Base-by-base conservation (phyloP, 2,113 vertebrate genomes). In the Brachirus orientalis region DNA sequence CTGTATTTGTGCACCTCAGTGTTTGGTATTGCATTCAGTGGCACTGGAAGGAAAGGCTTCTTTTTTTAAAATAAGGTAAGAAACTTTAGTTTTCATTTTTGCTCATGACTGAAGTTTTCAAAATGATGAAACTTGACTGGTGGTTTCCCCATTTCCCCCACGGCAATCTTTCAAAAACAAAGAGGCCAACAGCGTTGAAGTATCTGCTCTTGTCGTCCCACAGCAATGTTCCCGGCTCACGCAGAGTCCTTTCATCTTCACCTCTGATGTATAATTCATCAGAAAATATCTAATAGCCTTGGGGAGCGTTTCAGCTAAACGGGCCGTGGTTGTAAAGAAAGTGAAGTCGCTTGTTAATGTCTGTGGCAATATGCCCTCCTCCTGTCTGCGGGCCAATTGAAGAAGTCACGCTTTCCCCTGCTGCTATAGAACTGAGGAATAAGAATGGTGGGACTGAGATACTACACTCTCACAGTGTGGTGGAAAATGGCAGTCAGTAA, bases 231-330 rank as follows among this genome's bases (percentile, higher is more conserved):
- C 82, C 82, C 83, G 83, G 84, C 88, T 80, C 83, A 72, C 70
- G 56, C 84, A 38, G 83, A 61, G 57, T 35, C 37, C 85, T 92
- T 91, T 91, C 90, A 91, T 91, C 89, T 89, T 47, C 62, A 8
- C 60, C 85, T 89, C 85, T 89, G 86, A 91, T 91, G 88, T 88
- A 91, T 91, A 91, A 92, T 92, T 92, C 90, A 91, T 92, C 84
- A 53, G 79, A 72, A 88, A 85, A 90, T 89, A 91, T 88, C 84
- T 86, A 75, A 79, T 62, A 72, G 85, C 89, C 82, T 87, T 50
- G 82, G 89, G 89, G 89, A 88, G 83, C 75, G 63, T 75, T 86
- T 84, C 72, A 66, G 83, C 86, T 89, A 92, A 92, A 90, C 82
- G 88, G 84, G 77, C 84, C 44, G 72, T 17, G 83, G 68, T 87